These are phyloP conservation scores for Acrossocheilus wenchowensis DNA, from an alignment of 2,797 vertebrate species.

Conservation along the genomic window DNA sequence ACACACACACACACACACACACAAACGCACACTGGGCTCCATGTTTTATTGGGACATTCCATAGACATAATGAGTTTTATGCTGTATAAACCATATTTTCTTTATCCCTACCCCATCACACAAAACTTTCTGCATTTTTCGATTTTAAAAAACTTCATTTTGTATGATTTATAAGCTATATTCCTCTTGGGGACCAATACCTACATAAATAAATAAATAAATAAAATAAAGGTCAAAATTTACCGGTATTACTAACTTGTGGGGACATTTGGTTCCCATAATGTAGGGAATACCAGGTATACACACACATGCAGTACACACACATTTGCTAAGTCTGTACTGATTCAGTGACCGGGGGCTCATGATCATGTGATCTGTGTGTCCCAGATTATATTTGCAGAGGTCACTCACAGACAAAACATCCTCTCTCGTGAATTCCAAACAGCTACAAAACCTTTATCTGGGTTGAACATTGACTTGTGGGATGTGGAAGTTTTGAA, in stretches of 20 bases:
- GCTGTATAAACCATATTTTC: background rate
- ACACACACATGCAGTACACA: background rate
- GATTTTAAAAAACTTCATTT: background rate
- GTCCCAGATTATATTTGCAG: conserved; percentile 23
- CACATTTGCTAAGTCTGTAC: conserved; percentile 23
- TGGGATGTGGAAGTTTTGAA: background rate
- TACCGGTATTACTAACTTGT: no score
- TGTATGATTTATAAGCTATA: background rate
- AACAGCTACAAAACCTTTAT: conserved; percentile 16
- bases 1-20: background rate
- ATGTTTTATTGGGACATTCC: no score
- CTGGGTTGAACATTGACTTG: conserved; percentile 26
- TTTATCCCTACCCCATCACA: background rate
- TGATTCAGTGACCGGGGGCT: conserved; percentile 25
- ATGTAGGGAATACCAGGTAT: background rate
- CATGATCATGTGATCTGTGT: conserved; percentile 18
- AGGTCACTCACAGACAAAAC: conserved; percentile 31
- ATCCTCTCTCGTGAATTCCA: conserved; percentile 13
- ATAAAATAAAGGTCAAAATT: background rate
- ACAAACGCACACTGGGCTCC: no score
- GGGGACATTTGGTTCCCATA: background rate
- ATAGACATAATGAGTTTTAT: no score
- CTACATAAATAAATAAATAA: background rate
- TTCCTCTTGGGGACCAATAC: background rate
- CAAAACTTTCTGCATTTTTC: background rate